Conservation (phyloP, 2,797 vertebrate genomes). For the Hemitrygon akajei region DNA sequence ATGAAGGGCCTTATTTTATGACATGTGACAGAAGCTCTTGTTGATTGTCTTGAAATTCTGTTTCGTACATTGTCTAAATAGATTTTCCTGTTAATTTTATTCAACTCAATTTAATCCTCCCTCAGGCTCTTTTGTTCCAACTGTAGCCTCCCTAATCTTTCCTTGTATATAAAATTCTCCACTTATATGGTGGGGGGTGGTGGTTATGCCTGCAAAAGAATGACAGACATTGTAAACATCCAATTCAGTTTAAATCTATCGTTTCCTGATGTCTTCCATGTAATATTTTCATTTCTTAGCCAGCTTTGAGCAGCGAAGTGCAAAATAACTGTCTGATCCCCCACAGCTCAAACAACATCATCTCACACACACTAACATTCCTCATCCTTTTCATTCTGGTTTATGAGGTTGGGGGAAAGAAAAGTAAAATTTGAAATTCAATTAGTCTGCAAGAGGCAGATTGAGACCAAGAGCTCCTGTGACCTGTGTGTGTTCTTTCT, state of each 20-base stretch:
- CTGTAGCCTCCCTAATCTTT: too few species aligned
- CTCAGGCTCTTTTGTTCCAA: too few species aligned
- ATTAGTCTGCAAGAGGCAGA: not conserved
- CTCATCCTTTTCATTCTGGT: not conserved
- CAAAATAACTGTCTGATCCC: conserved; percentile 31
- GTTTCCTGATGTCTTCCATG: not conserved
- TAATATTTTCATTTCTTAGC: not conserved
- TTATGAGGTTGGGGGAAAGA: not conserved
- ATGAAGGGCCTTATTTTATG: too few species aligned
- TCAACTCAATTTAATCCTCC: too few species aligned
- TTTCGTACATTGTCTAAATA: too few species aligned
- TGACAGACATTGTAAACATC: conserved; percentile 1
- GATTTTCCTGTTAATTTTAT: too few species aligned
- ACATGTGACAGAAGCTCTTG: too few species aligned
- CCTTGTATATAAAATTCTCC: not conserved
- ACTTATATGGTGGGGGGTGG: not conserved
- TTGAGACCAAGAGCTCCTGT: not conserved
- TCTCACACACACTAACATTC: conserved; percentile 19
- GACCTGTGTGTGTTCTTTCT: not conserved
- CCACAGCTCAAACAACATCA: conserved; percentile 8
- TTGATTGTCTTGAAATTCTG: too few species aligned
- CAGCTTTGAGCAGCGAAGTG: conserved; percentile 7
- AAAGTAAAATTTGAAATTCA: conserved; percentile 1
- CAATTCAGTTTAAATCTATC: conserved; percentile 29
- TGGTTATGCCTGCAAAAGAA: not conserved